Conservation (phyloP, 2,113 vertebrate genomes). For the Phylloscopus trochiloides region DNA sequence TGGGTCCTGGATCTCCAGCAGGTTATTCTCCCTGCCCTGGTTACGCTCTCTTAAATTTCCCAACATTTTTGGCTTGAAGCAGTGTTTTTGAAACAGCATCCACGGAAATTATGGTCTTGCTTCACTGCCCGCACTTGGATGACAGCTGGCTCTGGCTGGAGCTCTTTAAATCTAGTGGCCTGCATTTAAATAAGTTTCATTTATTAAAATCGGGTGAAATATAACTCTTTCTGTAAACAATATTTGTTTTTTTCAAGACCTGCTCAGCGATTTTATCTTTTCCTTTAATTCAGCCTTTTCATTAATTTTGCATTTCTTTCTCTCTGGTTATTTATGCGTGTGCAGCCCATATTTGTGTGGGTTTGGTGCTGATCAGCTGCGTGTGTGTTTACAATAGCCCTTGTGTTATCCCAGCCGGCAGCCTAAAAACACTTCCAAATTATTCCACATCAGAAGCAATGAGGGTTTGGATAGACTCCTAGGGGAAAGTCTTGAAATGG, state of each 20-base stretch:
- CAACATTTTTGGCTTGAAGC: neutral
- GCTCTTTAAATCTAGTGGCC: neutral
- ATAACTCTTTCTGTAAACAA: neutral
- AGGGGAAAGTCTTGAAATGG: slow-evolving; percentile 55
- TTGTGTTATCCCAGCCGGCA: slow-evolving; percentile 49
- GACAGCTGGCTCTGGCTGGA: neutral
- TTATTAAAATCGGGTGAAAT: neutral
- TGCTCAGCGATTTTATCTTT: neutral
- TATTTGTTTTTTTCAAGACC: neutral
- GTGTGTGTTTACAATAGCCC: neutral
- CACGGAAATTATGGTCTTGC: neutral
- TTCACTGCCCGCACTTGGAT: neutral
- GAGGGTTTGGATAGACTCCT: slow-evolving; percentile 49
- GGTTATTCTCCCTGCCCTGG: neutral
- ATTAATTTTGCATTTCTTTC: neutral
- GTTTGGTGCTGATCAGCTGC: slow-evolving; percentile 10
- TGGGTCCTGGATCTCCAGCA: neutral
- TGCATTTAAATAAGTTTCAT: neutral
- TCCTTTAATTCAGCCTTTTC: neutral
- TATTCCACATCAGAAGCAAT: slow-evolving; percentile 27
- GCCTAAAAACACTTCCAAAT: slow-evolving; percentile 43
- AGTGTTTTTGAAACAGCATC: neutral
- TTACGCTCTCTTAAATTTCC: neutral
- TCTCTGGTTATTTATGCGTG: neutral
- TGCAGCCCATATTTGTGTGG: slow-evolving; percentile 2